These are phyloP conservation scores for Platysteira castanea DNA, from an alignment of 2,113 vertebrate species.

Conservation along the genomic window DNA sequence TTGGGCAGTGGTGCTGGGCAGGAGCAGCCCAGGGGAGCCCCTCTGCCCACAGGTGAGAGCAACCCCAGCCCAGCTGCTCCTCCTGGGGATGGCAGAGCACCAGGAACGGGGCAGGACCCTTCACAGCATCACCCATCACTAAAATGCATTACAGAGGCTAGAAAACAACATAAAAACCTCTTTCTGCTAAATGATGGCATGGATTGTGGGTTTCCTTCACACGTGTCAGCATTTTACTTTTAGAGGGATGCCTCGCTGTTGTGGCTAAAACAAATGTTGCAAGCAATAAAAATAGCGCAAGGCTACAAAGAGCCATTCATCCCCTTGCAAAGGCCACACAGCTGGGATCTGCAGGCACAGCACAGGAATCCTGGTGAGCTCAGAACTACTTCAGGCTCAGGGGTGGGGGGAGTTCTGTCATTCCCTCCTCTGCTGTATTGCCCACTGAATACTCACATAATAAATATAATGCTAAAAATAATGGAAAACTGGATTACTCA, in stretches of 20 bases:
- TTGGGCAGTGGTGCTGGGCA: background rate
- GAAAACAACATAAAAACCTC: slow-evolving; percentile 22
- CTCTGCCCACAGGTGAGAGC: background rate
- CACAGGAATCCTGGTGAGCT: background rate
- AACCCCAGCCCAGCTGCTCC: background rate
- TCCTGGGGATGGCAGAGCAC: background rate
- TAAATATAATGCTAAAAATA: slow-evolving; percentile 12
- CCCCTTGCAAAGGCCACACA: background rate
- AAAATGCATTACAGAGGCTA: background rate
- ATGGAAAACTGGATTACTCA: background rate
- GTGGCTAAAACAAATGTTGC: slow-evolving; percentile 11
- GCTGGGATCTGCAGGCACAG: background rate
- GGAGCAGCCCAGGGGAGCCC: background rate
- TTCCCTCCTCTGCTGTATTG: background rate
- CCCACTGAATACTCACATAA: background rate
- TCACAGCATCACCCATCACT: background rate
- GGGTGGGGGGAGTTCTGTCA: background rate
- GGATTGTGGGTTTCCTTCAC: background rate
- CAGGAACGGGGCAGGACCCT: background rate
- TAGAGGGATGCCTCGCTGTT: background rate
- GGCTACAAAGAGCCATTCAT: background rate
- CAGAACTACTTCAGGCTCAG: background rate
- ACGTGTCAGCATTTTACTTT: slow-evolving; percentile 11
- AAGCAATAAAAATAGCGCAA: background rate
- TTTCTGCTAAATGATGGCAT: slow-evolving; percentile 3